Percentiles rank a stretch among this genome's conserved stretches.
phyloP scores from a whole-genome alignment of 2,888 invertebrate species.

The Mechanitis messenoides region DNA sequence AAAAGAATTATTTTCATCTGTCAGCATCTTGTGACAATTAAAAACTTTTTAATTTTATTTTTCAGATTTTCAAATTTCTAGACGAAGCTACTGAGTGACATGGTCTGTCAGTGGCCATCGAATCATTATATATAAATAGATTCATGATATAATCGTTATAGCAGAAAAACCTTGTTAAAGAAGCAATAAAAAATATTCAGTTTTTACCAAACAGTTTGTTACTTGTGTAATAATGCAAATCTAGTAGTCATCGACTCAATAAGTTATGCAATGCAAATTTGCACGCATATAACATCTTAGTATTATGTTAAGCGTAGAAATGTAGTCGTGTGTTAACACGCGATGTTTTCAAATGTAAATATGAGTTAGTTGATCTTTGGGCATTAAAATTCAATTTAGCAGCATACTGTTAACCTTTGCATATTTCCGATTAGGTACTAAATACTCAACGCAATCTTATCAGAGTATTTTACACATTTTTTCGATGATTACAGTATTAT shows the following conservation, averaged over 20 bases:
- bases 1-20: too few species aligned
- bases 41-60: too few species aligned
- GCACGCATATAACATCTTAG: conserved; percentile 23
- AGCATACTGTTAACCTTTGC: background rate
- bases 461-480: too few species aligned
- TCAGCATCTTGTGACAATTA: too few species aligned
- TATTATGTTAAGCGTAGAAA: conserved; percentile 26
- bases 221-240: conserved; percentile 17
- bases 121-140: too few species aligned
- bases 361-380: conserved; percentile 10
- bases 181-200: background rate
- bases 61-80: too few species aligned
- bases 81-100: too few species aligned
- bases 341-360: conserved; percentile 30
- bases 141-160: too few species aligned
- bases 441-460: background rate
- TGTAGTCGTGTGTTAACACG: conserved; percentile 25
- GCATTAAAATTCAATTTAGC: background rate
- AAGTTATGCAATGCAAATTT: conserved; percentile 22
- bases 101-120: too few species aligned
- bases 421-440: background rate
- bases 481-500: too few species aligned
- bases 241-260: conserved; percentile 17
- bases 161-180: background rate
- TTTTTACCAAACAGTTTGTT: conserved; percentile 10